phyloP scores from a whole-genome alignment of 1,140 invertebrate genomes.

The Cherax destructor region DNA sequence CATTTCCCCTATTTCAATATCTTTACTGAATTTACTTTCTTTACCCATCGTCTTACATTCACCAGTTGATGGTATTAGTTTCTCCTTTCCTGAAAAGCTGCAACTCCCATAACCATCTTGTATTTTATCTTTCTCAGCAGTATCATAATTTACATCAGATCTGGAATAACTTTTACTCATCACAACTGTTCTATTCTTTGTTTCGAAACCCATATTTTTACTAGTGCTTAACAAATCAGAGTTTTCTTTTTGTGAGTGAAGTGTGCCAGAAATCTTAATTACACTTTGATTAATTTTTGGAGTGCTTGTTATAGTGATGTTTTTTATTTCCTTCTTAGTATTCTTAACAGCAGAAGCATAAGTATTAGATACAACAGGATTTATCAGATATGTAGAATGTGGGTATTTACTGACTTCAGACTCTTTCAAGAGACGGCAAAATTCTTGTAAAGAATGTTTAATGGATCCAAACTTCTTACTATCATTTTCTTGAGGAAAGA shows the following conservation, averaged over 20 bases:
- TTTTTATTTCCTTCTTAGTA: not conserved
- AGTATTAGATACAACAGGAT: not conserved
- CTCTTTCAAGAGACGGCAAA: not conserved
- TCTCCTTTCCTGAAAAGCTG: not conserved
- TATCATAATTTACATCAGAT: not conserved
- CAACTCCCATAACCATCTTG: not conserved
- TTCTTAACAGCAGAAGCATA: not conserved
- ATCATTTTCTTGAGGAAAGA: not conserved
- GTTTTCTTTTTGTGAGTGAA: too few species aligned
- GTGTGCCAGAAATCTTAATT: not conserved
- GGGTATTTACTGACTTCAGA: not conserved
- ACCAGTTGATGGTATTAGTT: not conserved
- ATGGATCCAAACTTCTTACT: not conserved
- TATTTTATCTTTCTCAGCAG: not conserved
- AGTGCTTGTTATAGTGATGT: not conserved
- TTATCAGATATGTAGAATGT: not conserved
- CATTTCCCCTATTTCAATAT: not conserved
- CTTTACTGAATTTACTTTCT: not conserved
- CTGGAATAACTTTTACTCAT: not conserved
- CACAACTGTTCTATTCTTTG: not conserved
- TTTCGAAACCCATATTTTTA: not conserved
- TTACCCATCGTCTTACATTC: not conserved
- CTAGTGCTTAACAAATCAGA: too few species aligned
- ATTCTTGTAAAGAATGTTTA: not conserved
- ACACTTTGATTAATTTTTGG: not conserved